phyloP scores from a whole-genome alignment of 2,797 vertebrate genomes.

The Lates japonicus region DNA sequence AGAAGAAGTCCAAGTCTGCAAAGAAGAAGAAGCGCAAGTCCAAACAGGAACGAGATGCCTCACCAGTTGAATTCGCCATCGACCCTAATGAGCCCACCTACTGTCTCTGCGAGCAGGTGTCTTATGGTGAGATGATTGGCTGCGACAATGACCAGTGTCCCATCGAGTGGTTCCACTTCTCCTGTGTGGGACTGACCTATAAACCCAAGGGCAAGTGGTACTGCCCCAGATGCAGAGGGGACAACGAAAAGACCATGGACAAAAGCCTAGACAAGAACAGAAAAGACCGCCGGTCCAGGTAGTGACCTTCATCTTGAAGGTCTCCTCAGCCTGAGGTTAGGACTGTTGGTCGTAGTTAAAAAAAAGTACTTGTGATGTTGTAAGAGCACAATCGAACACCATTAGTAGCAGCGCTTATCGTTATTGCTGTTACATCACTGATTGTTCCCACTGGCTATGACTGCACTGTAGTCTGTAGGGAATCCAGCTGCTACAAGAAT shows the following conservation, averaged over 20 bases:
- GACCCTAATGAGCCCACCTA: conserved; percentile 99
- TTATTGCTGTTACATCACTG: conserved; percentile 63
- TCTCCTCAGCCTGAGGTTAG: conserved; percentile 9
- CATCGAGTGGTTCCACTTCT: conserved; percentile 99
- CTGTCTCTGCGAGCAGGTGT: conserved; percentile 98
- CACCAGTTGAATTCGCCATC: conserved; percentile 95
- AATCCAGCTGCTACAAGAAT: conserved; percentile 50
- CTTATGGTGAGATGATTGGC: conserved; percentile 98
- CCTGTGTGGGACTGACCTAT: conserved; percentile 97
- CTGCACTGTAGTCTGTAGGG: conserved; percentile 33
- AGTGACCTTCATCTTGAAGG: conserved; percentile 80
- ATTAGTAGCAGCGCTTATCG: conserved; percentile 64
- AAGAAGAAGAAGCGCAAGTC: conserved; percentile 99
- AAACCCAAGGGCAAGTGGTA: conserved; percentile 99
- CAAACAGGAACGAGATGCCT: conserved; percentile 94
- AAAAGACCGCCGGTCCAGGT: conserved; percentile 97
- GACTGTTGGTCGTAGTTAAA: conserved; percentile 26
- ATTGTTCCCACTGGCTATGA: conserved; percentile 37
- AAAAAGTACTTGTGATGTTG: conserved; percentile 48
- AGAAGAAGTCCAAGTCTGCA: conserved; percentile 95
- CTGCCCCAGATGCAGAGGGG: conserved; percentile 97
- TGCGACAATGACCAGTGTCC: conserved; percentile 98
- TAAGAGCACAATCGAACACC: conserved; percentile 71
- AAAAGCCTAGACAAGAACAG: conserved; percentile 97
- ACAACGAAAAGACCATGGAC: conserved; percentile 99